Evolutionary conservation across 2,888 invertebrate species (phyloP), one percentile per base, ranked within the genome.

Genomic region (Drosophila percnosoma): DNA sequence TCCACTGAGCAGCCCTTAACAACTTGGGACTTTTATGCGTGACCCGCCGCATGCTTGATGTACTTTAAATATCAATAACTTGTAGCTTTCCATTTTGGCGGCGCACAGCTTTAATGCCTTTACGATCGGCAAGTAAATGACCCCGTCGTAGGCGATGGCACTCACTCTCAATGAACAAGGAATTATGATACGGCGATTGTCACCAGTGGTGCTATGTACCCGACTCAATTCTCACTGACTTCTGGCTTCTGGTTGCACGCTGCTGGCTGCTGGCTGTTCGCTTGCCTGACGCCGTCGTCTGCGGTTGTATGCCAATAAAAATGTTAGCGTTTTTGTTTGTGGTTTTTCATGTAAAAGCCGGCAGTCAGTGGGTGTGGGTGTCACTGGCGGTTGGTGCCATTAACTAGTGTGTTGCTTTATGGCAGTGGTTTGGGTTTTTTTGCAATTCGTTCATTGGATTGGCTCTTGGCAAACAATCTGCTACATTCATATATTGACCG

Each of bases 301-400:
- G 77, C 75, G 79, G 86, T 73, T 66, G 63, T 54, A 38, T 53
- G 80, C 72, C 87, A 83, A 73, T 85, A 86, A 85, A 88, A 79
- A 38, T 65, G 66, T 75, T 34, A 75, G 29, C 84, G 75, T 63
- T 82, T 81, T 79, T 86, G 70, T 80, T 79, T 78, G 81, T 68
- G 79, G 79, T 65, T 76, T 59, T 73, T 66, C 64, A 68, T 45
- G 73, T 63, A 59, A 70, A 71, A 58, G 62, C 83, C 67, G 59
- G 66, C 59, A 65, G 67, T 74, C 63, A 49, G 29, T 53, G n/a
- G 10, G 21, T 36, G 48, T 29, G 15, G 34, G 38, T 54, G 34
- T 31, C 27, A 27, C 31, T 78, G 55, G 58, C 40, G 80, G 61
- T 49, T 67, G 54, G 7, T 53, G 80, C 73, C 69, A 74, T 84